phyloP scores from a whole-genome alignment of 2,113 vertebrate species.

The Gallinago jamesoni region DNA sequence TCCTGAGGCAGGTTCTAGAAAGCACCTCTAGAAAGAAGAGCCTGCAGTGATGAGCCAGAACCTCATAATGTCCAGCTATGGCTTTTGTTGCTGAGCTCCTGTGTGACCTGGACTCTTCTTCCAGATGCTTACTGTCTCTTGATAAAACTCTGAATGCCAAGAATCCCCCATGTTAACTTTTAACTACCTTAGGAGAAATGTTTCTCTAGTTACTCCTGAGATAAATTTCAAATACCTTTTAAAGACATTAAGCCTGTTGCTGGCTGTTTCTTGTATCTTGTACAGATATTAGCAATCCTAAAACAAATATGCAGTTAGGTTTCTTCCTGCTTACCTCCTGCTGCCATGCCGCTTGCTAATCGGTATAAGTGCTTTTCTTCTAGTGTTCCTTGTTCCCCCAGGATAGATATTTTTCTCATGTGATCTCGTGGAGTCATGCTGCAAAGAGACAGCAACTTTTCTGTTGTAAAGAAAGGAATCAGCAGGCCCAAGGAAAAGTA shows the following conservation, averaged over 20 bases:
- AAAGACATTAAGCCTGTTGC: background rate
- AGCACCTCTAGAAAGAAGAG: background rate
- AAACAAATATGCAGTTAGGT: background rate
- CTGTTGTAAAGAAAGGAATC: background rate
- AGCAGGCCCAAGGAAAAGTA: background rate
- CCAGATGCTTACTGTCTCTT: background rate
- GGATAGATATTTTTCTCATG: conserved; percentile 83
- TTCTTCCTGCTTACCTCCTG: conserved; percentile 79
- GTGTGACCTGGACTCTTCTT: background rate
- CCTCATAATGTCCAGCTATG: background rate
- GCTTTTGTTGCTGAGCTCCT: background rate
- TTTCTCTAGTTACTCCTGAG: background rate
- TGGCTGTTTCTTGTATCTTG: background rate
- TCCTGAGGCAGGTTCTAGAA: background rate
- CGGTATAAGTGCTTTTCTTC: conserved; percentile 89
- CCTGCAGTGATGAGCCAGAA: background rate
- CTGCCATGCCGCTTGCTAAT: conserved; percentile 84
- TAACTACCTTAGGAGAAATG: background rate
- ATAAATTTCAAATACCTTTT: background rate
- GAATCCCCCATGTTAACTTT: background rate
- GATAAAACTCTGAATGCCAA: background rate
- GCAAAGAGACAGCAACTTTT: background rate
- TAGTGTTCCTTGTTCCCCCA: conserved; percentile 81
- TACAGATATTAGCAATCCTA: background rate
- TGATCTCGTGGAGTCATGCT: conserved; percentile 88